Conservation (phyloP, 2,113 vertebrate genomes). For the Lipotes vexillifer region DNA sequence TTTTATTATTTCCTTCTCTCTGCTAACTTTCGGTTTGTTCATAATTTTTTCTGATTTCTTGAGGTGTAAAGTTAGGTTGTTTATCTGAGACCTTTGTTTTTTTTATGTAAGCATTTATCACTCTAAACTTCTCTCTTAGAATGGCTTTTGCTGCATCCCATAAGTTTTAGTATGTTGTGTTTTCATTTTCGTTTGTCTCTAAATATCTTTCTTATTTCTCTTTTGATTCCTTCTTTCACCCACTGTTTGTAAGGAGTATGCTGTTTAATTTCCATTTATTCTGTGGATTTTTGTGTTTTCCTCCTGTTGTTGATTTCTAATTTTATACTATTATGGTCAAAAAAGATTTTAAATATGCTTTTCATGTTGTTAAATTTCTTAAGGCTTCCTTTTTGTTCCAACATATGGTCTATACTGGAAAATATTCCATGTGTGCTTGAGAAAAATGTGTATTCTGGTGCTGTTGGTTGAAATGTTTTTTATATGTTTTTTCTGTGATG, state of each 20-base stretch:
- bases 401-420: too few species aligned
- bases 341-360: neutral
- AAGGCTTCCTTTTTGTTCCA: neutral
- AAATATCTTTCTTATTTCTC: neutral
- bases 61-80: neutral
- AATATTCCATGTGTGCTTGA: too few species aligned
- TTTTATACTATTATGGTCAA: neutral
- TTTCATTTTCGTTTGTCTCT: neutral
- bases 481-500: too few species aligned
- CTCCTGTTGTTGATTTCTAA: neutral
- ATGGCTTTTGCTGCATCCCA: neutral
- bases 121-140: neutral
- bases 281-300: neutral
- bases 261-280: too few species aligned
- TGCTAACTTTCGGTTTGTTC: too few species aligned
- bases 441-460: too few species aligned
- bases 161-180: neutral
- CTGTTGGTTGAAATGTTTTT: too few species aligned
- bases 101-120: neutral
- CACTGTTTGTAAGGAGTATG: too few species aligned
- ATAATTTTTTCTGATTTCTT: too few species aligned
- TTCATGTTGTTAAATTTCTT: neutral
- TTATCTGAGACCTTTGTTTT: neutral
- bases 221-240: neutral
- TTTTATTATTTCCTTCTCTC: too few species aligned